Conservation (phyloP, 1,140 invertebrate genomes). For the Anthonomus grandis region DNA sequence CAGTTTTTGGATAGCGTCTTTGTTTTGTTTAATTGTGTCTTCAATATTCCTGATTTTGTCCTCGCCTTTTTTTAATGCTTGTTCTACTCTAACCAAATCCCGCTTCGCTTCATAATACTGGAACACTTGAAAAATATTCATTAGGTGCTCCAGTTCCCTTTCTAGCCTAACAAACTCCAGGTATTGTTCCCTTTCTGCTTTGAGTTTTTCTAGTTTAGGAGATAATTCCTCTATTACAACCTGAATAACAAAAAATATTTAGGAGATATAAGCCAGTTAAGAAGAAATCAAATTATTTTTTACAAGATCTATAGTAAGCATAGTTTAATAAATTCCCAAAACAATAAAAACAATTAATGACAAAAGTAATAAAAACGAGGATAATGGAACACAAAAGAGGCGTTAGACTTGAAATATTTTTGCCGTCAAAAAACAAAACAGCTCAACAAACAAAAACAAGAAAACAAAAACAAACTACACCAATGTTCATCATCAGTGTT, state of each 20-base stretch:
- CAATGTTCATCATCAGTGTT: no score
- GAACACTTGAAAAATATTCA: constrained; percentile 73
- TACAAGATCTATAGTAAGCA: not conserved
- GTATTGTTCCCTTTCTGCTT: constrained; percentile 80
- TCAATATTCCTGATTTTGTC: constrained; percentile 55
- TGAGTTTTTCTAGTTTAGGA: constrained; percentile 82
- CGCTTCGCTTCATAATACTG: constrained; percentile 61
- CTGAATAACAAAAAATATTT: constrained; percentile 49
- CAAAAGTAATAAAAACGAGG: not conserved
- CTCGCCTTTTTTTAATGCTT: constrained; percentile 54
- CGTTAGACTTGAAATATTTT: no score
- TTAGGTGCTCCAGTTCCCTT: constrained; percentile 83
- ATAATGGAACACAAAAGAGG: no score
- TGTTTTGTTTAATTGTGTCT: constrained; percentile 55
- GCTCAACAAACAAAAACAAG: no score
- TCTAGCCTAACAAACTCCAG: constrained; percentile 85
- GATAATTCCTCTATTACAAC: constrained; percentile 84
- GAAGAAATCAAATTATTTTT: not conserved
- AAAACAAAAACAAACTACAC: no score
- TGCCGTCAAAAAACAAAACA: no score
- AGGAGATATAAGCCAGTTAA: not conserved
- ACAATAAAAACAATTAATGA: no score
- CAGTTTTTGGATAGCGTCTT: constrained; percentile 48
- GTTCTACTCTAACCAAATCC: constrained; percentile 54
- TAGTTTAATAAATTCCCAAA: not conserved